Conservation (phyloP, 2,888 invertebrate genomes). For the Cephus sareptanus region DNA sequence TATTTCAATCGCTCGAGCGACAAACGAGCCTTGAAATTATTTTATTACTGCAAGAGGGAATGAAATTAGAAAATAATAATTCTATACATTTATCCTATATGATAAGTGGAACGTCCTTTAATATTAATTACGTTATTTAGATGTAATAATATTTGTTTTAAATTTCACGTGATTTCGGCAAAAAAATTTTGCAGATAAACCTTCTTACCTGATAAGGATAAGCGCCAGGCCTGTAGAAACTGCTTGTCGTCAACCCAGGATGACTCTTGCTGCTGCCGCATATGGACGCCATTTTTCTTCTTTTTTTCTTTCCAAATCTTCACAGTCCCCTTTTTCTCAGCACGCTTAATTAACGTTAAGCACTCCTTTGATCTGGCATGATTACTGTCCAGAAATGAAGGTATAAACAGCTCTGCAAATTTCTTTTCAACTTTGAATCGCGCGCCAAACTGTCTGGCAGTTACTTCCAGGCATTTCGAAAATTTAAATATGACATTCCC, state of each 20-base stretch:
- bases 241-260: slow-evolving; percentile 71
- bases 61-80: neutral
- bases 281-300: slow-evolving; percentile 72
- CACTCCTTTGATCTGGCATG: neutral
- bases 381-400: neutral
- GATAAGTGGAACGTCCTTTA: neutral
- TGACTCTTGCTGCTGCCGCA: slow-evolving; percentile 75
- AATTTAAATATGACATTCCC: neutral
- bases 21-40: neutral
- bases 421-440: neutral
- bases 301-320: slow-evolving; percentile 16
- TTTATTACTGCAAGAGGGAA: neutral
- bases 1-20: neutral
- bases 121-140: neutral
- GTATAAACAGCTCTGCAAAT: neutral
- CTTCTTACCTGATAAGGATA: slow-evolving; percentile 64
- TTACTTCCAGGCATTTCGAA: neutral
- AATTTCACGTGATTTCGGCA: neutral
- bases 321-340: neutral
- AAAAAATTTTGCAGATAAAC: too few relatives aligned
- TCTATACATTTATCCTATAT: neutral
- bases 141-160: neutral
- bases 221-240: slow-evolving; percentile 70
- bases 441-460: neutral
- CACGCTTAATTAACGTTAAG: neutral